Percentiles rank a stretch among this genome's conserved stretches.
Evolutionary conservation across 1,140 invertebrate genomes (phyloP).

Genomic region (Chlorops oryzae): DNA sequence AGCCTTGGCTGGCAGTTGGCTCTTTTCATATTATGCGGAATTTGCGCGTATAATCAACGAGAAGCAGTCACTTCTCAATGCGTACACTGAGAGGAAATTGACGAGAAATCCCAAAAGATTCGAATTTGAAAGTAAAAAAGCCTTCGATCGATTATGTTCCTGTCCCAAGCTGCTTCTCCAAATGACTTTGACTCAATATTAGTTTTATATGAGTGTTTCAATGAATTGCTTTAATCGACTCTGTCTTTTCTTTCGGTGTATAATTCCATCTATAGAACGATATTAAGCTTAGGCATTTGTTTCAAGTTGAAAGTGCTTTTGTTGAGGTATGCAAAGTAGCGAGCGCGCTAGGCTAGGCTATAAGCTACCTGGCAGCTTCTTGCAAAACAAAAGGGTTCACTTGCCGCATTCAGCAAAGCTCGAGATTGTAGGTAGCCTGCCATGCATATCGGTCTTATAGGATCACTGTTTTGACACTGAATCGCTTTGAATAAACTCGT

Average conservation of each 20-base stretch:
- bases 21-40: conserved; percentile 4
- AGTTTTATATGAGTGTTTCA: not conserved
- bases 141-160: conserved; percentile 22
- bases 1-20: conserved; percentile 18
- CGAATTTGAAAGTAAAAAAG: not conserved
- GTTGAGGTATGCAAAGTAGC: no score
- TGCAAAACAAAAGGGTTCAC: no score
- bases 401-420: no score
- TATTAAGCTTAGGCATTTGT: no score
- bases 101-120: conserved; percentile 23
- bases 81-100: conserved; percentile 7
- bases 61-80: conserved; percentile 16
- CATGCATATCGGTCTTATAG: no score
- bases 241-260: conserved; percentile 9
- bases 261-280: conserved; percentile 7
- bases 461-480: no score
- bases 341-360: no score
- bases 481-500: no score
- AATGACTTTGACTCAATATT: no score
- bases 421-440: no score
- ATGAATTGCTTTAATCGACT: not conserved
- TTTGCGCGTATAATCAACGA: not conserved
- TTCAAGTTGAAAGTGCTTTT: no score
- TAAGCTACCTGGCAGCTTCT: no score
- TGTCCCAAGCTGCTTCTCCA: not conserved